Evolutionary conservation across 2,113 vertebrate genomes (phyloP), one percentile per base, ranked within the genome.

Genomic region (Urocolius indicus): DNA sequence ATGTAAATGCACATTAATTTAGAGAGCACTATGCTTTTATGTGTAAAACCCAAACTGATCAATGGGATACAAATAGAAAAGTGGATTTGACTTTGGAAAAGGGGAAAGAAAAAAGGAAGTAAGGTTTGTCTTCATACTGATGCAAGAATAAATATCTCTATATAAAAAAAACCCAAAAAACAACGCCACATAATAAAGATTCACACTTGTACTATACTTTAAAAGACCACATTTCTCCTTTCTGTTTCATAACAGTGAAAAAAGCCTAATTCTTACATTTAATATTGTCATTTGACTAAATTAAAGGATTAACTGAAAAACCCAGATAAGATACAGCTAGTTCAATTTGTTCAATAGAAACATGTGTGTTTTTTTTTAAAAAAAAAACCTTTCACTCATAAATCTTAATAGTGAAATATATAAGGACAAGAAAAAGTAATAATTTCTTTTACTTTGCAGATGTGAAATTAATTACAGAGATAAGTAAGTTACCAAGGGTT

Each of bases 401-500:
- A 87, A 69, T 66, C 58, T 62, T 77, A 83, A 87, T 38, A 69
- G 38, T 62, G 30, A 73, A 87, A 90, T 73, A 91, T 58, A 49
- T 49, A 79, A 55, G 54, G 52, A 85, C 84, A 32, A 77, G 30
- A 65, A 82, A 74, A 88, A 63, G 17, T 46, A 84, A 55, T 71
- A 91, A 73, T 69, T 29, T n/a, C 29, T 86, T 87, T 83, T 74
- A 73, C 38, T 84, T 84, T 27, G 32, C 22, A 84, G 61, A 92
- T 87, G 61, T 68, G 58, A 92, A 92, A 94, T 94, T 92, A 95
- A 95, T 89, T 96, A 92, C 23, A 86, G 52, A 88, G 76, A 94
- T 90, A 90, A 96, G 69, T 52, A 32, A 81, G 61, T 72, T 93
- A 83, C 41, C n/a, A 90, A 65, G 41, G 23, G n/a, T 88, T 94